phyloP scores from a whole-genome alignment of 92 coral and sea anemone species.

The Scolanthus callimorphus region DNA sequence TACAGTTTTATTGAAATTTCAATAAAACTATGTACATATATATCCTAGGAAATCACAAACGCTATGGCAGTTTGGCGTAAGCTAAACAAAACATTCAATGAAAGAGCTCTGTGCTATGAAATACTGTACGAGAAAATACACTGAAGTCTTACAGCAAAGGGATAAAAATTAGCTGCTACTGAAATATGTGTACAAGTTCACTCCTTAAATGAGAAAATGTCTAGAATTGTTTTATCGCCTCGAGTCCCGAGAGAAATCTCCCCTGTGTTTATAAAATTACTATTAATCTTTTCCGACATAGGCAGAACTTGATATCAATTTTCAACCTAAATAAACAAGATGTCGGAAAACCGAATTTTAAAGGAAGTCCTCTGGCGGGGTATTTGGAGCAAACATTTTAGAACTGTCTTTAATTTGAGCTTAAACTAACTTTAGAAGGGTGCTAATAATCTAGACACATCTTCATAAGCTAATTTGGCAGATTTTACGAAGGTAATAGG shows the following conservation, averaged over 20 bases:
- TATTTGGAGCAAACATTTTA: not conserved
- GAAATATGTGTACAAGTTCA: constrained; percentile 1
- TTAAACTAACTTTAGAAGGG: constrained; percentile 7
- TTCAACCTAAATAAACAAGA: constrained; percentile 22
- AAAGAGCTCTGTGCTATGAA: too few relatives aligned
- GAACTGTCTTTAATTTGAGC: constrained; percentile 14
- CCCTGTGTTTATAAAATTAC: constrained; percentile 1
- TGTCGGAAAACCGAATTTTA: constrained; percentile 26
- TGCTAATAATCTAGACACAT: constrained; percentile 3
- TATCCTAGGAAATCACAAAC: too few relatives aligned
- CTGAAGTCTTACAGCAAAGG: not conserved
- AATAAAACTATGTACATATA: too few relatives aligned
- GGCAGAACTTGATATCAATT: constrained; percentile 18
- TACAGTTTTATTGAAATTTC: too few relatives aligned
- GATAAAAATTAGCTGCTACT: too few relatives aligned
- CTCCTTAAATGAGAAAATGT: constrained; percentile 1
- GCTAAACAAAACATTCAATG: too few relatives aligned
- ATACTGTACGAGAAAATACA: too few relatives aligned
- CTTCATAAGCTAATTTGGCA: constrained; percentile 6
- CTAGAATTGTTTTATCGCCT: constrained; percentile 17
- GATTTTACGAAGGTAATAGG: too few relatives aligned
- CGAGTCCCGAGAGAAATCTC: not conserved
- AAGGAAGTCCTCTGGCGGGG: not conserved
- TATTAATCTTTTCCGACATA: not conserved
- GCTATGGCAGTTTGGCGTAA: too few relatives aligned